Evolutionary conservation across 2,888 invertebrate species (phyloP), one percentile per base, ranked within the genome.

Genomic region (Erannis defoliaria): DNA sequence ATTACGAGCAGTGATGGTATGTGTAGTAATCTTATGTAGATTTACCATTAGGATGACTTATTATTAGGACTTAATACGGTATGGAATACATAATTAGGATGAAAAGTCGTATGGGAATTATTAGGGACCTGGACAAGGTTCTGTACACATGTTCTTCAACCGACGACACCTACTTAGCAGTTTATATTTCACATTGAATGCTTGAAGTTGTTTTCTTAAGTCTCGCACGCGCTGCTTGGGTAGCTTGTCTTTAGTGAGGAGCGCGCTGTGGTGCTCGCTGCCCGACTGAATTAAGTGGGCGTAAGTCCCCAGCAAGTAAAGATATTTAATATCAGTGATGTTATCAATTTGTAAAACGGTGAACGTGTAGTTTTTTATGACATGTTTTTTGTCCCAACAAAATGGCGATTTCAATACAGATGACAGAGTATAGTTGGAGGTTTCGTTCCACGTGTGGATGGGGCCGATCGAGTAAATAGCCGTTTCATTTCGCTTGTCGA

Each of bases 241-340:
- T 31, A 31, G 9, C 10, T 31, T 31, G 2, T 31, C 31, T 31
- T 9, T 40, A 8, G 42, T 42, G 23, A 42, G 21, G 8, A 42
- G 42, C 5, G 23, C 42, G 42, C n/a, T 42, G 42, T 42, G 42
- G n/a, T 42, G 2, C 12, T 23, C 42, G 42, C 42, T 42, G 12
- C 42, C 42, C 6, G 42, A 5, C 1, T 5, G n/a, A n/a, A 42
- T 5, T 23, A 42, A 23, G 5, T 8, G 23, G 6, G 42, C 42
- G 23, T 42, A 23, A 0, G 42, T 42, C 21, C 42, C 42, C 23
- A 42, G 6, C n/a, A 42, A 1, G 23, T 23, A 42, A 12, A 42
- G 42, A 5, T 42, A 12, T 3, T 8, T 10, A 31, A 10, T 31
- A 1, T 19, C 19, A 1, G 23, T 23, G 0, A 4, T n/a, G n/a